phyloP scores from a whole-genome alignment of 2,113 vertebrate species.

The Henicopernis longicauda region DNA sequence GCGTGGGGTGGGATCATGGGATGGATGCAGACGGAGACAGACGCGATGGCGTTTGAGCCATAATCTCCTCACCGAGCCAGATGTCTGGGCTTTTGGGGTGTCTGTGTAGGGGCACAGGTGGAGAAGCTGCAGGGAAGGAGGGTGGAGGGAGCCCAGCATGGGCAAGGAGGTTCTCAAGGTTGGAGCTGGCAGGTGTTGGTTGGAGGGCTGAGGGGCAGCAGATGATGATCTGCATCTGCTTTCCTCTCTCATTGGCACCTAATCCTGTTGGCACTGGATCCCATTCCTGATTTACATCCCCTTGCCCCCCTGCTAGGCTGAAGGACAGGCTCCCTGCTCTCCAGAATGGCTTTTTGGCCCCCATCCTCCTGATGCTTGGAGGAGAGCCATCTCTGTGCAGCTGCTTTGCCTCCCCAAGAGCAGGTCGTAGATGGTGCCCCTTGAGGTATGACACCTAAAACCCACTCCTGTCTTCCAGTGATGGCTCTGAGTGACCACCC shows the following conservation, averaged over 20 bases:
- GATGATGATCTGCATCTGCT: not conserved
- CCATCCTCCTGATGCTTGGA: not conserved
- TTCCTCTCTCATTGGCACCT: not conserved
- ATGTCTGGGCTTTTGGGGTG: not conserved
- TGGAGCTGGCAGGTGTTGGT: not conserved
- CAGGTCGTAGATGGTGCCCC: not conserved
- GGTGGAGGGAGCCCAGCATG: not conserved
- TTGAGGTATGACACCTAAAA: not conserved
- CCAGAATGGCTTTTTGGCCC: not conserved
- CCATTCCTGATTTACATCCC: not conserved
- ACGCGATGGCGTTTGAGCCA: accelerated
- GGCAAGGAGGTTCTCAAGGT: not conserved
- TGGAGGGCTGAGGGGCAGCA: not conserved
- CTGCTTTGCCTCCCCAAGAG: not conserved
- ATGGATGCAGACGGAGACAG: not conserved
- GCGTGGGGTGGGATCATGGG: not conserved
- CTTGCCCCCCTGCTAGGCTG: not conserved
- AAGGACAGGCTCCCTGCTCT: not conserved
- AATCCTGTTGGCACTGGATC: not conserved
- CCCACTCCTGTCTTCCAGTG: conserved; percentile 61
- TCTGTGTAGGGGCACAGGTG: not conserved
- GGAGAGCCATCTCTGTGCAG: accelerated
- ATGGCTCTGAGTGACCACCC: conserved; percentile 86
- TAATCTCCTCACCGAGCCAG: accelerated
- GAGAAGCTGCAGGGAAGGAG: not conserved